phyloP scores from a whole-genome alignment of 2,113 vertebrate species.

The Circaetus gallicus region DNA sequence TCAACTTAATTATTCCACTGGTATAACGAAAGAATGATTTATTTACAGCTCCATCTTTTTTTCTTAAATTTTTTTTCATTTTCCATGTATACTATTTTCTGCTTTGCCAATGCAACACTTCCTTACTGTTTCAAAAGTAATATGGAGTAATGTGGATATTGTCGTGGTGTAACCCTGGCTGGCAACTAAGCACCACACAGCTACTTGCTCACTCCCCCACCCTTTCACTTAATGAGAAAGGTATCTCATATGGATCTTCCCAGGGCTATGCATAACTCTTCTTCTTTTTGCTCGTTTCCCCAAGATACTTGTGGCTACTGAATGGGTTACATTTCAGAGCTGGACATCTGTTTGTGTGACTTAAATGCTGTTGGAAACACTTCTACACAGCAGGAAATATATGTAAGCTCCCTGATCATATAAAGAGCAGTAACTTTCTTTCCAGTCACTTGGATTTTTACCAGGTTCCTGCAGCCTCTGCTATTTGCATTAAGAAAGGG shows the following conservation, averaged over 20 bases:
- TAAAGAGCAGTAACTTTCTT: neutral
- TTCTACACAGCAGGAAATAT: neutral
- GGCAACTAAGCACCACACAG: neutral
- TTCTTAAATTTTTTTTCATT: neutral
- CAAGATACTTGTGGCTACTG: neutral
- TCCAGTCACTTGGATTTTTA: neutral
- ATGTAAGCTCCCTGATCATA: neutral
- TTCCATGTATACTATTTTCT: neutral
- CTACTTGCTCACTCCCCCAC: fast-evolving
- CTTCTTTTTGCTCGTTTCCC: neutral
- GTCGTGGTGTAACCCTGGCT: fast-evolving
- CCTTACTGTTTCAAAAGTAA: neutral
- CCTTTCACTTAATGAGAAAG: neutral
- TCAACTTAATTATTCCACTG: neutral
- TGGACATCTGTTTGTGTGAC: neutral
- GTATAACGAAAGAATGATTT: neutral
- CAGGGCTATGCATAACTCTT: neutral
- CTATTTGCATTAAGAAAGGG: neutral
- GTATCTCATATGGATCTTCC: neutral
- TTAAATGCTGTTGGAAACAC: neutral
- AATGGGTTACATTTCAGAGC: neutral
- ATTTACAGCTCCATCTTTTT: neutral
- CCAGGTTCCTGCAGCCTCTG: neutral
- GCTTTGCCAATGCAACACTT: neutral
- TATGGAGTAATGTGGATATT: neutral